Evolutionary conservation across 2,113 vertebrate species (phyloP), one percentile per base, ranked within the genome.

Genomic region (Actinemys pallida): DNA sequence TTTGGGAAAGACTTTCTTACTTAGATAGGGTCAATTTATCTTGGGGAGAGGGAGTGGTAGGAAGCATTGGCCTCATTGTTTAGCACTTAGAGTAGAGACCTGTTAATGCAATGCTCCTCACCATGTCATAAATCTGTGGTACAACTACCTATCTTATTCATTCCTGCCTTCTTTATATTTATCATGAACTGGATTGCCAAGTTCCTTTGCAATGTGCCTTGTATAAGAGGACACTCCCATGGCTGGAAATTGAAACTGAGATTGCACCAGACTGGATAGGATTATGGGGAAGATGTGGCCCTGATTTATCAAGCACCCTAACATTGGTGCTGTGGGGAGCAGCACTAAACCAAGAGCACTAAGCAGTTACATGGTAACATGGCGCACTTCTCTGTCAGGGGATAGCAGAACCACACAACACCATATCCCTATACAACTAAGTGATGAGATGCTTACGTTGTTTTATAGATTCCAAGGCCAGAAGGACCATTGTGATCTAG

Each of bases 1-100:
- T 98, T 97, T 97, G 93, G 94, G 95, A 96, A 96, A 95, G 93
- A 96, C 92, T 97, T 89, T 93, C 92, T 95, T 98, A 96, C 97
- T 98, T 94, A 97, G 88, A 89, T 88, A 95, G 93, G 96, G 93
- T 97, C 97, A 97, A 62, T 98, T 98, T 97, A 93, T 98, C 97
- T 97, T 90, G 4, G 29, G 96, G 95, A 96, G 84, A 97, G 87
- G 81, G 47, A 94, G 42, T 24, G 50, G 86, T 91, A 94, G 83
- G 89, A 95, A 98, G 91, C 4, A 19, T 81, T 97, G 94, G 90
- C 88, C 96, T 96, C 93, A 79, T 65, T 22, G 62, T 93, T 97
- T 94, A 96, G 89, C 1, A 12, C 96, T 95, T 88, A 6, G 1
- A 62, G 27, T 22, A 84, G 87, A 97, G 86, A 59, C 87, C 97